Evolutionary conservation across 2,113 vertebrate species (phyloP), one percentile per base, ranked within the genome.

Genomic region (Promerops cafer): DNA sequence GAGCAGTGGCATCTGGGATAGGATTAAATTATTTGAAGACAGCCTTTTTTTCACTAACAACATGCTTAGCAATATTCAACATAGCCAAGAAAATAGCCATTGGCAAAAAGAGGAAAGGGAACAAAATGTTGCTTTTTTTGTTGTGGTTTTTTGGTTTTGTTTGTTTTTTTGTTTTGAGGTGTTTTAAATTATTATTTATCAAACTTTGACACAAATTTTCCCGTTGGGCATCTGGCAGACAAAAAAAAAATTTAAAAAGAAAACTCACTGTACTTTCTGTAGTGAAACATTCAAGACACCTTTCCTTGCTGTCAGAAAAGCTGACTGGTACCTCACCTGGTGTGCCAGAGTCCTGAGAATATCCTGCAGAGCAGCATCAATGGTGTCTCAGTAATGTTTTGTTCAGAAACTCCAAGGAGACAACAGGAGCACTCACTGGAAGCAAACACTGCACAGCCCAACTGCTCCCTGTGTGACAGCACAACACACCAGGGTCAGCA

Each of bases 391-490:
- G 42, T 4, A 52, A 40, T 3, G 6, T 27, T 72, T 52, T 53
- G 22, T 4, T 66, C 64, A 42, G 64, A 37, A 47, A 0, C 28
- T 40, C 31, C 86, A 28, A 68, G 61, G 19, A 49, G 16, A 68
- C 23, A 57, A 23, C 1, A 11, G 47, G 47, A 21, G 13, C 9
- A 4, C 33, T n/a, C 3, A 1, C 35, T 74, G 74, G 39, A 49
- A n/a, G 37, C 3, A 18, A 68, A 66, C 11, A 2, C 13, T 2
- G 56, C 65, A 16, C 33, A 68, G 33, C 26, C 56, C 2, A 4
- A 12, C 44, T 5, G n/a, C n/a, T 45, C 52, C 11, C 1, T 0
- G 1, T 7, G 47, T 0, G 6, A 28, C 3, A 19, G 37, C 19
- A 18, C 63, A 64, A 20, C 49, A 11, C 45, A 0, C 1, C 0